These are phyloP conservation scores for Rhynchomys soricoides DNA, from an alignment of 2,113 vertebrate genomes.

Conservation along the genomic window DNA sequence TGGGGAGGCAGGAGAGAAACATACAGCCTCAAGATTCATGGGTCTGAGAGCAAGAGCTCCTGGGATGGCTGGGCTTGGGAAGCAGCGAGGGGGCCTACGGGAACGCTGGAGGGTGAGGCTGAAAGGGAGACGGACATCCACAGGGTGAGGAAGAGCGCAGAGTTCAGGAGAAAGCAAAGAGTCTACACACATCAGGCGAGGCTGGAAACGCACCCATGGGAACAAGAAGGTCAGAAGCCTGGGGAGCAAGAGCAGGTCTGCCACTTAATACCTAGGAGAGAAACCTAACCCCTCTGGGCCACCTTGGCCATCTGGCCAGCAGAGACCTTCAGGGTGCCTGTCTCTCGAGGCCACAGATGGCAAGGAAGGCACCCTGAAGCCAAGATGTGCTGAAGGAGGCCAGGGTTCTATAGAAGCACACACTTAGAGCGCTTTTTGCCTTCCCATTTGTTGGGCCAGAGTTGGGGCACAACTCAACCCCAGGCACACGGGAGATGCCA, in stretches of 20 bases:
- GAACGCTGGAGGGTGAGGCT: neutral
- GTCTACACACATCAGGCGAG: neutral
- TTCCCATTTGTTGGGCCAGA: slow-evolving; percentile 10
- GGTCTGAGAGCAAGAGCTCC: neutral
- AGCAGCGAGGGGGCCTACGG: neutral
- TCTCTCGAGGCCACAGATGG: neutral
- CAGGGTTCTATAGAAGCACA: neutral
- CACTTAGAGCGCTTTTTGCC: neutral
- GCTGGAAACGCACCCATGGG: neutral
- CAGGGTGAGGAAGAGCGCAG: neutral
- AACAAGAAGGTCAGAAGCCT: neutral
- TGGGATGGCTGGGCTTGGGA: neutral
- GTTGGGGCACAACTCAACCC: neutral
- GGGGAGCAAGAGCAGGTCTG: neutral
- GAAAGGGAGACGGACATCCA: too few species aligned
- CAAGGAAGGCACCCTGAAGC: neutral
- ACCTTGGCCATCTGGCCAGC: neutral
- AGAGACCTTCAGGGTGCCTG: neutral
- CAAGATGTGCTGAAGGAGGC: neutral
- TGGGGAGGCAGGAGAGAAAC: neutral
- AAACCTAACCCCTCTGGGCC: neutral
- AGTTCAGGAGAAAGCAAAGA: neutral
- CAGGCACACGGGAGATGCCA: neutral
- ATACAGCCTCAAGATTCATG: neutral
- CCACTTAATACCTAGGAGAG: neutral